Percentiles rank a stretch among this genome's conserved stretches.
Evolutionary conservation across 2,888 invertebrate species (phyloP).

Genomic region (Conchocele bisecta): DNA sequence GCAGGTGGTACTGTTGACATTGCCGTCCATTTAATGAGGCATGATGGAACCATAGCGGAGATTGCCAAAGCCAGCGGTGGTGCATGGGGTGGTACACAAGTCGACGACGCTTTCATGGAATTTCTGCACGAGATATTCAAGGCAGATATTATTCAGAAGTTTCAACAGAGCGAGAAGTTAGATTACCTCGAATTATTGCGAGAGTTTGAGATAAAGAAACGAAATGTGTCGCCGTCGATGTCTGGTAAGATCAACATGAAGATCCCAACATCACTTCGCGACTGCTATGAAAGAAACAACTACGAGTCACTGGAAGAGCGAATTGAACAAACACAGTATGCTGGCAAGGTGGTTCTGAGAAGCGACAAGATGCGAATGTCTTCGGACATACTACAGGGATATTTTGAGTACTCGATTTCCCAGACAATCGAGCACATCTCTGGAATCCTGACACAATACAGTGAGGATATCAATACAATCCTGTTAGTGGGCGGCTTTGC

Average conservation of each 20-base stretch:
- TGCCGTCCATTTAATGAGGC: conserved; percentile 37
- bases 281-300: conserved; percentile 13
- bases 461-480: conserved; percentile 27
- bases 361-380: conserved; percentile 33
- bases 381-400: conserved; percentile 17
- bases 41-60: conserved; percentile 35
- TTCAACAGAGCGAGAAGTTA: conserved; percentile 13
- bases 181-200: conserved; percentile 45
- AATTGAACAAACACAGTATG: conserved; percentile 16
- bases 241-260: conserved; percentile 31
- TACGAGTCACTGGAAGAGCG: conserved; percentile 3
- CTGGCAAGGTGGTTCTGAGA: conserved; percentile 12
- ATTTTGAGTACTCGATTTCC: conserved; percentile 26
- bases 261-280: conserved; percentile 23
- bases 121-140: conserved; percentile 34
- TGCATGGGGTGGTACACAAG: conserved; percentile 51
- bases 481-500: conserved; percentile 54
- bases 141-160: conserved; percentile 18
- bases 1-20: conserved; percentile 53
- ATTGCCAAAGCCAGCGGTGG: conserved; percentile 48
- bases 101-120: conserved; percentile 34
- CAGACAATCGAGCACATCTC: conserved; percentile 31
- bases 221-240: conserved; percentile 15
- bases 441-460: conserved; percentile 20
- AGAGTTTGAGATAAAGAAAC: conserved; percentile 50